Evolutionary conservation across 2,113 vertebrate species (phyloP).

Genomic region (Atlantisia rogersi): DNA sequence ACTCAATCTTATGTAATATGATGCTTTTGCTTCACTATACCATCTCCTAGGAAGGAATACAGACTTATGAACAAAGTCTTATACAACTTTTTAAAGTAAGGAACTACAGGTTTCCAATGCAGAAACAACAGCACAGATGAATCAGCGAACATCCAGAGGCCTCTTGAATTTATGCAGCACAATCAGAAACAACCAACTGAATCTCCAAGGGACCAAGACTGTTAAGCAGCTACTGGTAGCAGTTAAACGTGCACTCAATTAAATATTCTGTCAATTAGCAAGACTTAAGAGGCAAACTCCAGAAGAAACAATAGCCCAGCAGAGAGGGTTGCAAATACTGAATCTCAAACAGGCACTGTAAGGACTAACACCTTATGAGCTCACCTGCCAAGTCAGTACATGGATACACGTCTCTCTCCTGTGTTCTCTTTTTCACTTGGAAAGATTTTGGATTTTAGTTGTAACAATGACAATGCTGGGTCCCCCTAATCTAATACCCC

Average conservation of each 20-base stretch:
- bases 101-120: background rate
- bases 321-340: background rate
- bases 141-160: background rate
- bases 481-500: background rate
- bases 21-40: background rate
- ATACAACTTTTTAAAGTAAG: background rate
- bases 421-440: background rate
- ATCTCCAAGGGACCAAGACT: background rate
- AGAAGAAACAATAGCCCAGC: background rate
- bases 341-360: background rate
- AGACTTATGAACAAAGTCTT: background rate
- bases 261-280: background rate
- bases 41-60: background rate
- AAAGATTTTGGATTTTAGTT: background rate
- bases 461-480: background rate
- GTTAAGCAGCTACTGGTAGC: background rate
- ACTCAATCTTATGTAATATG: background rate
- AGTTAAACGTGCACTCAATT: background rate
- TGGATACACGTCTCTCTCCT: background rate
- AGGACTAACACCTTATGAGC: background rate
- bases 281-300: background rate
- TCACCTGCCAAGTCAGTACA: background rate
- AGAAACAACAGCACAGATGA: background rate
- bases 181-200: background rate
- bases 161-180: background rate